A percentile compares a stretch with the other conserved stretches of the same genome.
phyloP scores from a whole-genome alignment of 2,888 invertebrate genomes.

The Epinotia ramella region DNA sequence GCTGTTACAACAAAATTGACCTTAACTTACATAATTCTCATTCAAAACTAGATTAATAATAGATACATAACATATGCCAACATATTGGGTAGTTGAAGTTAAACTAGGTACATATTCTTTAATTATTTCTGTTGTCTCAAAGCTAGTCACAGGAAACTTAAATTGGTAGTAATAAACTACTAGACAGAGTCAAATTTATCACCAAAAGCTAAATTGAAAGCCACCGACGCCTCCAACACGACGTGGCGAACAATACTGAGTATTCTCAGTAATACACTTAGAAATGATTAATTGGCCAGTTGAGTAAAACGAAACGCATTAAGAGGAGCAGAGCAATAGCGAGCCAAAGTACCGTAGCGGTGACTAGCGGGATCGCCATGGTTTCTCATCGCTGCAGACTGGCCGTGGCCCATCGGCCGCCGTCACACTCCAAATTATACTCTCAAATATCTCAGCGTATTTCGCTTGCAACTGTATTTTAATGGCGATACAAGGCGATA shows the following conservation, averaged over 20 bases:
- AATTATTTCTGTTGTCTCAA: no score
- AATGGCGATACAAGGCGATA: slow-evolving; percentile 76
- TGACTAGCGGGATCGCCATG: slow-evolving; percentile 78
- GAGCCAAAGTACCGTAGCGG: slow-evolving; percentile 80
- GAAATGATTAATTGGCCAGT: slow-evolving; percentile 78
- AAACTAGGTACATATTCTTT: no score
- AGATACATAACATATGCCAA: not conserved
- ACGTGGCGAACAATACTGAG: slow-evolving; percentile 53
- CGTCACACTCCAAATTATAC: slow-evolving; percentile 76
- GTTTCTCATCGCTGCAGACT: slow-evolving; percentile 70
- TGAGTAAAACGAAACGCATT: slow-evolving; percentile 77
- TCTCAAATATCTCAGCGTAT: slow-evolving; percentile 75
- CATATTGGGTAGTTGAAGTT: not conserved
- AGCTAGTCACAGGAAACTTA: not conserved
- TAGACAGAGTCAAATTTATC: slow-evolving; percentile 27
- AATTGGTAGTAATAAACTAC: not conserved
- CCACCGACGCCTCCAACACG: slow-evolving; percentile 13
- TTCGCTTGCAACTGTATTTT: slow-evolving; percentile 78
- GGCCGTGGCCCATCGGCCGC: slow-evolving; percentile 49
- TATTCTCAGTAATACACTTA: slow-evolving; percentile 50
- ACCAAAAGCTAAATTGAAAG: slow-evolving; percentile 34
- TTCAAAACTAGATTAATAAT: slow-evolving; percentile 26
- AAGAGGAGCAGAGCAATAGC: slow-evolving; percentile 69
- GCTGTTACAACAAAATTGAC: slow-evolving; percentile 51
- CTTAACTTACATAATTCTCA: slow-evolving; percentile 31